phyloP scores from a whole-genome alignment of 1,140 invertebrate genomes.

The Scaptomyza hsui region DNA sequence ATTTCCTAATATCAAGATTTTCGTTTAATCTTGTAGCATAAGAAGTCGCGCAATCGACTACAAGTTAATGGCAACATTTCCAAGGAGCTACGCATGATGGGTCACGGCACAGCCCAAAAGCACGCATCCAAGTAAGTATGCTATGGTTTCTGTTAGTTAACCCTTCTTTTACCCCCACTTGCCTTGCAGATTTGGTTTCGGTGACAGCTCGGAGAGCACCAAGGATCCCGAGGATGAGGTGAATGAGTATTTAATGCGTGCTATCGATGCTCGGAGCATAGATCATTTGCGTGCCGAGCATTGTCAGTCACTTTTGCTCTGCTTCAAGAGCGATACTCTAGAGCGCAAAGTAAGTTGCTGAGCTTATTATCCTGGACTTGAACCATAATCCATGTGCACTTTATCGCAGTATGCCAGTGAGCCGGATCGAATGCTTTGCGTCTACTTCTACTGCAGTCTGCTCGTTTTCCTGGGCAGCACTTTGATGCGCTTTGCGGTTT shows the following conservation, averaged over 20 bases:
- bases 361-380: neutral
- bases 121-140: slow-evolving; percentile 88
- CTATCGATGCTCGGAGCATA: slow-evolving; percentile 97
- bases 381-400: neutral
- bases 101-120: slow-evolving; percentile 89
- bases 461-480: slow-evolving; percentile 88
- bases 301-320: slow-evolving; percentile 91
- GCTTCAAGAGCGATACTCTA: slow-evolving; percentile 90
- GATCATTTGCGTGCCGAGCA: slow-evolving; percentile 94
- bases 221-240: slow-evolving; percentile 96
- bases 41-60: slow-evolving; percentile 86
- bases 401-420: slow-evolving; percentile 89
- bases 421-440: slow-evolving; percentile 92
- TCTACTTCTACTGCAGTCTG: slow-evolving; percentile 93
- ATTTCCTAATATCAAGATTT: too few relatives aligned
- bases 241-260: slow-evolving; percentile 96
- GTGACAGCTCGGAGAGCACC: slow-evolving; percentile 85
- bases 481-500: slow-evolving; percentile 87
- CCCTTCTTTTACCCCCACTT: neutral
- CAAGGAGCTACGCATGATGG: slow-evolving; percentile 95
- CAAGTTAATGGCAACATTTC: slow-evolving; percentile 91
- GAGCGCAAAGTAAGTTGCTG: slow-evolving; percentile 89
- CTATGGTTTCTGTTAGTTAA: too few relatives aligned
- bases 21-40: slow-evolving; percentile 53
- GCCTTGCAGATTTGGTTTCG: slow-evolving; percentile 87